These are phyloP conservation scores for Drosophila arizonae DNA, from an alignment of 1,140 invertebrate genomes.

Conservation along the genomic window DNA sequence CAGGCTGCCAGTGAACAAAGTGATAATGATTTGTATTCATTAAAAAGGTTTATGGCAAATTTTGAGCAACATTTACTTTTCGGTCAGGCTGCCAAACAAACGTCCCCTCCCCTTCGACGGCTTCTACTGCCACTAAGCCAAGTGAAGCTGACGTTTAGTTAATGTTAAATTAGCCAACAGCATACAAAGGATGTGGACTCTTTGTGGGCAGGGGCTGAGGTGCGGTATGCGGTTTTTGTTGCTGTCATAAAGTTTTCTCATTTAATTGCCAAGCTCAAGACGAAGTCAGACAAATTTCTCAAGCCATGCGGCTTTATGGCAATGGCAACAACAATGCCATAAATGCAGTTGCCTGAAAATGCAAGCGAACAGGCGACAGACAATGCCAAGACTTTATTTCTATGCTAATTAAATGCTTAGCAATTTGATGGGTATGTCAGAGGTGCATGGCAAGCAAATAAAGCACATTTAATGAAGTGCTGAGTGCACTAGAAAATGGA, in stretches of 20 bases:
- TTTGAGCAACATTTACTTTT: constrained; percentile 74
- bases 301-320: constrained; percentile 9
- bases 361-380: constrained; percentile 6
- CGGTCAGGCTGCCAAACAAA: constrained; percentile 14
- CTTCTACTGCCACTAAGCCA: constrained; percentile 10
- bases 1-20: constrained; percentile 71
- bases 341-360: constrained; percentile 21
- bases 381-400: not conserved
- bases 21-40: constrained; percentile 82
- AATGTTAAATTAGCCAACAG: constrained; percentile 18
- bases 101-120: not conserved
- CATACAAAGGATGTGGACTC: constrained; percentile 2
- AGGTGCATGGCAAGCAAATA: not conserved
- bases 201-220: too few species aligned
- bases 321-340: not conserved
- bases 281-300: constrained; percentile 45
- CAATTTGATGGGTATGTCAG: not conserved
- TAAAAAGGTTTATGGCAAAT: constrained; percentile 80
- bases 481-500: too few species aligned
- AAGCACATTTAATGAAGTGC: not conserved
- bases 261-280: constrained; percentile 58
- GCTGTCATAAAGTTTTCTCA: constrained; percentile 33
- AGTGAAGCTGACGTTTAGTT: constrained; percentile 56
- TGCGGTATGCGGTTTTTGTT: constrained; percentile 17
- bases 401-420: constrained; percentile 19